Conservation (phyloP, 2,113 vertebrate genomes). For the Gobiocypris rarus region DNA sequence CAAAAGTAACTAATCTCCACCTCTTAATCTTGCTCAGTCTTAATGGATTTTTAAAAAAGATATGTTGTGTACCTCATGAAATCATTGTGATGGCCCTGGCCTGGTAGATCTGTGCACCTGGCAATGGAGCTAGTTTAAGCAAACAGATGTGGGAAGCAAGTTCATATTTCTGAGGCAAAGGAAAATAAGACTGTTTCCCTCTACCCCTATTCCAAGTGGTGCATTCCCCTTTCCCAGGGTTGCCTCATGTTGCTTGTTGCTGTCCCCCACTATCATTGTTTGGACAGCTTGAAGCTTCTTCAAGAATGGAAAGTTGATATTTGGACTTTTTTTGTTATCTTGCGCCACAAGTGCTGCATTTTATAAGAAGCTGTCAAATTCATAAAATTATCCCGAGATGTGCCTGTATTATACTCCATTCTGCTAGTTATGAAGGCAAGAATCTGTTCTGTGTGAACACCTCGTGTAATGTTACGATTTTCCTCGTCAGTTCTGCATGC, state of each 20-base stretch:
- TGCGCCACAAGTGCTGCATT: neutral
- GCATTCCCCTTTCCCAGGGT: conserved; percentile 85
- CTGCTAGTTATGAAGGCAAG: neutral
- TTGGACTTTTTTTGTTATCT: conserved; percentile 63
- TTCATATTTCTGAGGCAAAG: conserved; percentile 80
- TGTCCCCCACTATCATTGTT: conserved; percentile 78
- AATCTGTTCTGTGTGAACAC: neutral
- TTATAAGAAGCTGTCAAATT: neutral
- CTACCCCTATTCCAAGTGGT: conserved; percentile 68
- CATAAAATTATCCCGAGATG: neutral
- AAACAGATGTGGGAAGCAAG: conserved; percentile 80
- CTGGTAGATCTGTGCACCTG: conserved; percentile 73
- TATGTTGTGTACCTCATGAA: conserved; percentile 55
- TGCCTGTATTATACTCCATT: neutral
- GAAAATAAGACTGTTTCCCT: conserved; percentile 81
- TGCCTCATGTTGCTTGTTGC: conserved; percentile 80
- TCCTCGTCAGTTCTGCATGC: conserved; percentile 1
- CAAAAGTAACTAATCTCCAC: neutral
- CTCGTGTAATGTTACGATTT: neutral
- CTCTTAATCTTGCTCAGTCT: neutral
- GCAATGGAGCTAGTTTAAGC: conserved; percentile 75
- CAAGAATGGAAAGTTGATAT: conserved; percentile 74
- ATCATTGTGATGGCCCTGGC: conserved; percentile 65
- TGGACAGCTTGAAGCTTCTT: conserved; percentile 88
- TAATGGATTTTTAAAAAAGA: neutral